Conservation (phyloP, 2,113 vertebrate species). For the Engraulis encrasicolus region DNA sequence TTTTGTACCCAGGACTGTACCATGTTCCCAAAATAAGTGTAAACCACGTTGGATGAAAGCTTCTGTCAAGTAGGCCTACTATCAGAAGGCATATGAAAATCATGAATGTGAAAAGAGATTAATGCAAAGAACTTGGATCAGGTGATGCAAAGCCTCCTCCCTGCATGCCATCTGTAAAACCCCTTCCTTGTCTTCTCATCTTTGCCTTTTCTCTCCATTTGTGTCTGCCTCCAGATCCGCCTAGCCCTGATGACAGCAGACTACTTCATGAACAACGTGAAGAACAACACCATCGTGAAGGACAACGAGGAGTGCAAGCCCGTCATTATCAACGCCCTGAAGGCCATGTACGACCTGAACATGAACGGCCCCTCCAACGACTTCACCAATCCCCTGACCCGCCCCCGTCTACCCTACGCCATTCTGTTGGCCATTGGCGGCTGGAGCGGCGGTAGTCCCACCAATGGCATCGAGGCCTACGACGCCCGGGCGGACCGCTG, state of each 20-base stretch:
- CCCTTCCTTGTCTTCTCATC: neutral
- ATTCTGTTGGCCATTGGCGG: conserved; percentile 81
- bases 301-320: conserved; percentile 73
- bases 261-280: conserved; percentile 80
- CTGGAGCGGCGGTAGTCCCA: conserved; percentile 70
- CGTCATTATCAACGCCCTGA: conserved; percentile 56
- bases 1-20: too few species aligned
- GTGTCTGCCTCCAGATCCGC: conserved; percentile 68
- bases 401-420: conserved; percentile 78
- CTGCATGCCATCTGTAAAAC: too few species aligned
- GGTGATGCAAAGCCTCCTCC: neutral
- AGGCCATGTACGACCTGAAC: conserved; percentile 75
- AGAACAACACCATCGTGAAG: conserved; percentile 73
- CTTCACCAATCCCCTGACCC: conserved; percentile 65
- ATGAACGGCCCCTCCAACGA: conserved; percentile 60
- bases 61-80: too few species aligned
- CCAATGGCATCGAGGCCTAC: conserved; percentile 72
- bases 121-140: neutral
- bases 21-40: too few species aligned
- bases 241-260: conserved; percentile 73
- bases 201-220: neutral
- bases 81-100: too few species aligned
- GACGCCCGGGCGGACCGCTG: conserved; percentile 77
- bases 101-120: neutral
- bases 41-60: too few species aligned